Evolutionary conservation across 2,113 vertebrate genomes (phyloP), one percentile per base, ranked within the genome.

Genomic region (Mastomys natalensis): DNA sequence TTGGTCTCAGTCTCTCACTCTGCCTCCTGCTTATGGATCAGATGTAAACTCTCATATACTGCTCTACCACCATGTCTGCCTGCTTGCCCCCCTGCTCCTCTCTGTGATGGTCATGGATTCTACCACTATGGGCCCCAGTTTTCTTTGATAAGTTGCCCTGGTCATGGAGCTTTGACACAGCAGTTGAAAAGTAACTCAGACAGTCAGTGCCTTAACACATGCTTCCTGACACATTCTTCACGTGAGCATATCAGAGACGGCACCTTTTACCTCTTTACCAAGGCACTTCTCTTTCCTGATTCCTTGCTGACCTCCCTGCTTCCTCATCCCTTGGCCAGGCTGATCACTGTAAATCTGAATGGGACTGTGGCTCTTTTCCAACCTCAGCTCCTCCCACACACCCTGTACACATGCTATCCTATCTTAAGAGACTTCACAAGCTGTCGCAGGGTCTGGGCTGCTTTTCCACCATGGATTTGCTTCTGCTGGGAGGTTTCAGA

Each of bases 211-310:
- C n/a, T 51, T 45, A 5, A 3, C 53, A 40, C 9, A n/a, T 89
- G 37, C 34, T 26, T 1, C 72, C 45, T 5, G 51, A 12, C 15
- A 21, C 3, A 15, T 19, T n/a, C n/a, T n/a, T n/a, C 29, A 0
- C 3, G 7, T 43, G 55, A 40, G 55, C 55, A 16, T 7, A 55
- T 6, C 11, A 16, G 43, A 45, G 16, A 7, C 0, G 40, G 76
- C 29, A 3, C 29, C 3, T n/a, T 21, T 51, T 26, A 74, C 17
- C 3, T 4, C 70, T 29, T 4, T 5, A 8, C 48, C 34, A 17
- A 2, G 64, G 53, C 7, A 0, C 21, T 84, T 48, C 2, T 31
- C 3, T 37, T 31, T 68, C 43, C 40, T n/a, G 73, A 58, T 31
- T 77, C 45, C 76, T 17, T 37, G 22, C 81, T 37, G 7, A n/a